These are phyloP conservation scores for Diploscapter pachys DNA, from an alignment of 1,140 invertebrate genomes.

Conservation along the genomic window DNA sequence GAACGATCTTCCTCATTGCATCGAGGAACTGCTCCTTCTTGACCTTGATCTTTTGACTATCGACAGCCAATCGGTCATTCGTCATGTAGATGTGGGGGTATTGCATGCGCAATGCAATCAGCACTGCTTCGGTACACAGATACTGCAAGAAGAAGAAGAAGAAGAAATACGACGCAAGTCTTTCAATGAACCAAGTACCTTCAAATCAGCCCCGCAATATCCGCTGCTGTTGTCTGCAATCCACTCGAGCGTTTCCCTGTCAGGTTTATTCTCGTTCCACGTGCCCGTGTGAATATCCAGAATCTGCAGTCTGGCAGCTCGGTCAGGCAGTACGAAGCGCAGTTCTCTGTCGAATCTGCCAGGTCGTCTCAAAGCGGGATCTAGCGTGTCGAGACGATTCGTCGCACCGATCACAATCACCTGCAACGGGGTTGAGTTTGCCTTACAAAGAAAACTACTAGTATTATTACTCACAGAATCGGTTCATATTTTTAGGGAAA, in stretches of 20 bases:
- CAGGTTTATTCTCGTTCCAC: constrained; percentile 58
- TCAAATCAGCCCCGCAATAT: constrained; percentile 64
- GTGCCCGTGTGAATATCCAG: constrained; percentile 61
- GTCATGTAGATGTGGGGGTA: constrained; percentile 87
- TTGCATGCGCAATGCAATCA: constrained; percentile 69
- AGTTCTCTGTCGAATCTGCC: constrained; percentile 79
- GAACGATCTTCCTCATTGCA: constrained; percentile 70
- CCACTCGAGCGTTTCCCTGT: constrained; percentile 33
- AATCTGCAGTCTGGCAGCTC: constrained; percentile 61
- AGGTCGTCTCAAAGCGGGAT: constrained; percentile 71
- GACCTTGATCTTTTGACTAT: constrained; percentile 74
- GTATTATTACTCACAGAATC: background rate
- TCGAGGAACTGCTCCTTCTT: constrained; percentile 58
- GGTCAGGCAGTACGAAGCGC: constrained; percentile 74
- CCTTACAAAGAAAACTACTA: no score
- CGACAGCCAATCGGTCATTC: constrained; percentile 74
- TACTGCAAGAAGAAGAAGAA: constrained; percentile 61
- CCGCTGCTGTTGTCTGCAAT: constrained; percentile 56
- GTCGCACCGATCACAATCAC: constrained; percentile 65
- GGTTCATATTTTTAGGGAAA: no score
- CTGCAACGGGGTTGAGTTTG: constrained; percentile 9
- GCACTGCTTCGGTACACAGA: constrained; percentile 62
- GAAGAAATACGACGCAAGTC: background rate
- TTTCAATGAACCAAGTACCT: constrained; percentile 49
- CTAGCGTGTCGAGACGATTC: constrained; percentile 70